Base-by-base conservation (phyloP, 2,888 invertebrate species). In the Cryptocheilus praepositus region DNA sequence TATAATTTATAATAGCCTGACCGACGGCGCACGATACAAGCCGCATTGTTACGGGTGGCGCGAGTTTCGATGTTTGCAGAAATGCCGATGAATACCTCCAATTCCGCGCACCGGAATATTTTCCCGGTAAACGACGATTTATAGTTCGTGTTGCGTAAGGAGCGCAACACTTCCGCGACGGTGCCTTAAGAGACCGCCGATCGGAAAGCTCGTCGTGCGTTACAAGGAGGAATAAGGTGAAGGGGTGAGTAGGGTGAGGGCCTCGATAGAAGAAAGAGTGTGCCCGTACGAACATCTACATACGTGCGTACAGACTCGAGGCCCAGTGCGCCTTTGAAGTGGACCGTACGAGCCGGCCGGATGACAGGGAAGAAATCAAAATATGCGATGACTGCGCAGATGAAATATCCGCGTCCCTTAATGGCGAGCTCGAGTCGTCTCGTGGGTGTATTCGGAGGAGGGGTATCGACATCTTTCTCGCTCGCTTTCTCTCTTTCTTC, bases 331-430 rank as follows among this genome's bases (percentile, higher is more conserved):
- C 80, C 83, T 83, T 83, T 83, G 81, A 83, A 81, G 79, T 80
- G 69, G 70, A 66, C 78, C 80, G 78, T 79, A 72, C 76, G 70
- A 79, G 72, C 81, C 81, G 81, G 74, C 70, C 70, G 82, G 79
- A 83, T 83, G 83, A 83, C 82, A 79, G 82, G 77, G 84, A 79
- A 83, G 82, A 83, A 84, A 83, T 83, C 84, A 80, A 83, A 83
- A 84, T 83, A 83, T 81, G 84, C 83, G 83, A 83, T 83, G 83
- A 84, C 82, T 82, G 76, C 74, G 84, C 83, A 80, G 83, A 83
- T 83, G 83, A 83, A 82, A 84, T 83, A 83, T 83, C 78, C 77
- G 79, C 78, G 83, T 81, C 81, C 78, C 74, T 80, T 77, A 80
- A 83, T 83, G 82, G 83, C 80, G 81, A 80, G 74, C 76, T 76